Base-by-base conservation (phyloP, 2,888 invertebrate species). In the Acronicta leporina region DNA sequence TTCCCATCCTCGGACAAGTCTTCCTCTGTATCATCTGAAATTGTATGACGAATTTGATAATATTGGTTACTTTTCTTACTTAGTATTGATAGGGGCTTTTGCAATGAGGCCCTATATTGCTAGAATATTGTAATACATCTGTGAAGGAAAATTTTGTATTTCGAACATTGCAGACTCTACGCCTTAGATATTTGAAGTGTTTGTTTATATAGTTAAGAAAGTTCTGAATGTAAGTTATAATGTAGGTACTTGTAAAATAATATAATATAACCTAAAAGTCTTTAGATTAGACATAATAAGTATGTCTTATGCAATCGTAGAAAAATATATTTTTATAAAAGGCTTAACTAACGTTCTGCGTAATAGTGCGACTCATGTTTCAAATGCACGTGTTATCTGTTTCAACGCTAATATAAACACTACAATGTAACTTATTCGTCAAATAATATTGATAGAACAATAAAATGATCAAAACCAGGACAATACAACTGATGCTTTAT, bases 21-120 rank as follows among this genome's bases (percentile, higher is more conserved):
- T 56, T 87, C 81, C 20, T 81, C 77, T 15, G 78, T 60, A 6
- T 67, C 78, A 79, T 85, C 79, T 75, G 69, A 3, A 75, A 72
- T 25, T 0, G 25, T 9, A 41, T 33, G n/a, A 10, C 4, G 0
- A 1, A 1, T 46, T 43, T 14, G 5, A n/a, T 16, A 33, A 14
- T 16, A n/a, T 44, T n/a, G 16, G 10, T 15, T 27, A 9, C 25
- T 25, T 45, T 5, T 9, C 6, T n/a, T 38, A 6, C n/a, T 38
- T n/a, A 1, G n/a, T 33, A 33, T 10, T 4, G 10, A 11, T 11
- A 33, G 33, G 3, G 33, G 4, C 11, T 11, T 11, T 33, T 33
- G 10, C 33, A 11, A 11, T 33, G 11, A 33, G 33, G 33, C 11
- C 10, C 4, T 33, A 10, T 33, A 10, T 11, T 33, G 20, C 20